Evolutionary conservation across 2,797 vertebrate genomes (phyloP), one percentile per base, ranked within the genome.

Genomic region (Lagorchestes hirsutus): DNA sequence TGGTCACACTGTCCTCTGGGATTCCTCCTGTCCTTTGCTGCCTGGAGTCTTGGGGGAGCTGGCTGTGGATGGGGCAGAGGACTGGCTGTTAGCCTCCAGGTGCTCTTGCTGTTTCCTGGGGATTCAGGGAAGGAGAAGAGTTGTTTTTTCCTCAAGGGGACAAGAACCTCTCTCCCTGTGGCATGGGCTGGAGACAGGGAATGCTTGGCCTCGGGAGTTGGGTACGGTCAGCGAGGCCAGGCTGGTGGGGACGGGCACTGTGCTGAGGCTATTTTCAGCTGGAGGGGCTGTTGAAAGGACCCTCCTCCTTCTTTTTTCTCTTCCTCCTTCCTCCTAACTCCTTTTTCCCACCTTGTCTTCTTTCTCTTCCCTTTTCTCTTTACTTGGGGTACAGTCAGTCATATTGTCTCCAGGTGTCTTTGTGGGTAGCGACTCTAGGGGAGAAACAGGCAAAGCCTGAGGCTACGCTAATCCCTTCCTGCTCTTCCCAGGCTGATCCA

Each of bases 401-500:
- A 46, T 27, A 50, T 24, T 87, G 40, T 87, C 40, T 87, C 40
- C 40, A 87, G n/a, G n/a, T 46, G 18, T 82, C 22, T n/a, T 6
- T 24, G 6, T 22, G n/a, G n/a, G n/a, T 22, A 40, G 62, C 6
- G n/a, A 22, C 18, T 40, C n/a, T 9, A 40, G n/a, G 18, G 67
- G 16, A 46, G 67, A 46, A 46, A 18, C 24, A 27, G 74, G 22
- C 22, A 11, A 46, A 24, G 74, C 22, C 22, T 50, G 74, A 87
- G 40, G 24, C 5, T 27, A 27, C n/a, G 16, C 18, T 54, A 1
- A 0, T 22, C 34, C 4, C 3, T 96, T 59, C n/a, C 5, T 91
- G 90, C 5, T 58, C 40, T 28, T 90, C 34, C 9, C 56, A 98
- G 97, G 96, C 97, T 95, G 92, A 93, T 18, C 0, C 97, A 90